Evolutionary conservation across 2,888 invertebrate species (phyloP), one percentile per base, ranked within the genome.

Genomic region (Aleiodes leptofemur): DNA sequence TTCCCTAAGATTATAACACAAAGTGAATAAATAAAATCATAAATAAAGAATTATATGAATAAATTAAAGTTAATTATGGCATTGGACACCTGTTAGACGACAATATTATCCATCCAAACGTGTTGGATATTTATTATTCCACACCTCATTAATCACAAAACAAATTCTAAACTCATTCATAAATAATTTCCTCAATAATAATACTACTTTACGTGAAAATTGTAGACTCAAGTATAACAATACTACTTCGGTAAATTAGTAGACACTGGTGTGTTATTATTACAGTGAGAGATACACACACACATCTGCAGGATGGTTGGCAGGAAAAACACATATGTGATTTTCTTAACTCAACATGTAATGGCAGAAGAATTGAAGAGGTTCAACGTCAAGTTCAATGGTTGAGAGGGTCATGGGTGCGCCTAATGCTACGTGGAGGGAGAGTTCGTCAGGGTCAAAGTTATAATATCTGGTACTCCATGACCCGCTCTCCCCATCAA

Each of bases 371-470:
- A 48, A 48, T 43, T 16, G 14, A 48, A 5, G 51, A 68, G 68
- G 66, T 68, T 48, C 50, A 68, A 50, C 43, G 31, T 51, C 51
- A 68, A 51, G 68, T 68, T 68, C 68, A 68, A 68, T 51, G 51
- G 51, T 51, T 5, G 29, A 51, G 51, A 31, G 68, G 68, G 68
- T 68, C 68, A 68, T 68, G 68, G 68, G 68, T 68, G 68, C 68
- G 68, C 51, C 68, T 68, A 68, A 68, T 68, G 50, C 51, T 53
- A 14, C 5, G 64, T 64, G 16, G 29, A 34, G 34, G 4, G 34
- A 3, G 34, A 34, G 51, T 14, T 68, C n/a, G 68, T 68, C 68
- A 51, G 68, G 68, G 51, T 68, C 68, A 68, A 64, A 31, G 16
- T 68, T 51, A 51, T 51, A 31, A 13, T 50, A 51, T 31, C 31